phyloP scores from a whole-genome alignment of 2,113 vertebrate species.

The Psittacus erithacus region DNA sequence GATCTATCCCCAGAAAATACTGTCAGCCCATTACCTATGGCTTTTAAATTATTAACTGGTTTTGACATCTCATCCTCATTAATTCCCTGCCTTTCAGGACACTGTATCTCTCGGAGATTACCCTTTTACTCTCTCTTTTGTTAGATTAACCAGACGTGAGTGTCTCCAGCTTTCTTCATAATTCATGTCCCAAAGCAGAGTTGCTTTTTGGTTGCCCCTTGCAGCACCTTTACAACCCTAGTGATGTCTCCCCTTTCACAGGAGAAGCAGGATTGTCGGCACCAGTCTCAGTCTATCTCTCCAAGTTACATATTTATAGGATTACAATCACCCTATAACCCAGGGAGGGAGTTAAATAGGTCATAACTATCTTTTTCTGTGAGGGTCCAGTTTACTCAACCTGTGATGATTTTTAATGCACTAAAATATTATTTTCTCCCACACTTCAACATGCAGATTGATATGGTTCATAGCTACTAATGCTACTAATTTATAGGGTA shows the following conservation, averaged over 20 bases:
- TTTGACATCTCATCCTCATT: neutral
- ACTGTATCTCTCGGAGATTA: neutral
- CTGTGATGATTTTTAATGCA: neutral
- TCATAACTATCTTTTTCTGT: neutral
- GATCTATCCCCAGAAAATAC: neutral
- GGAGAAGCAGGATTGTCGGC: neutral
- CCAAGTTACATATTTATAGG: neutral
- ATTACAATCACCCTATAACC: neutral
- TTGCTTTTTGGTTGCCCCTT: neutral
- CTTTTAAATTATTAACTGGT: neutral
- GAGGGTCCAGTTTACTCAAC: neutral
- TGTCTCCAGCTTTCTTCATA: constrained; percentile 23
- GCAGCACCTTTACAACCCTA: neutral
- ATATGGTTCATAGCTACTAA: rapidly evolving
- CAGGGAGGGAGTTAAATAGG: neutral
- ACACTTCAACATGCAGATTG: rapidly evolving
- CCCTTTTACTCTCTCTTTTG: constrained; percentile 15
- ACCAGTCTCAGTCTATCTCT: neutral
- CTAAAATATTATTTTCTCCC: neutral
- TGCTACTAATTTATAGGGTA: neutral
- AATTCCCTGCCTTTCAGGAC: neutral
- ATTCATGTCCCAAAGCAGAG: neutral
- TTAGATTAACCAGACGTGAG: neutral
- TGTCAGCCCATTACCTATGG: neutral
- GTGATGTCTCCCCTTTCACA: neutral